These are phyloP conservation scores for Electrophaes corylata DNA, from an alignment of 2,888 invertebrate species.

Conservation along the genomic window DNA sequence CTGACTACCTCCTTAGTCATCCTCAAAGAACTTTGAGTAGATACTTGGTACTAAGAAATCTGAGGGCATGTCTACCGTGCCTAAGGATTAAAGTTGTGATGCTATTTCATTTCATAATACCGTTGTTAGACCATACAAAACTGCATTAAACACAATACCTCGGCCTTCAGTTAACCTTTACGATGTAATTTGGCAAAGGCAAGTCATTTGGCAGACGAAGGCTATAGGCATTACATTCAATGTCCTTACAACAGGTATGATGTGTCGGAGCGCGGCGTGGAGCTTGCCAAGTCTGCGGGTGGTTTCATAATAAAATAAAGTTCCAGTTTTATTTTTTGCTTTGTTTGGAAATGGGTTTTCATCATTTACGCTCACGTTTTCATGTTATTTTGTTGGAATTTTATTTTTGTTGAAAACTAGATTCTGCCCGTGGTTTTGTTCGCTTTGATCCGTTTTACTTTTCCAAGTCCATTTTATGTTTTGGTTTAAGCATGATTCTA, in stretches of 20 bases:
- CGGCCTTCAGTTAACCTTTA: constrained; percentile 73
- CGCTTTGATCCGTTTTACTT: no score
- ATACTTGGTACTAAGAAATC: no score
- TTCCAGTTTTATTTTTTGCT: background rate
- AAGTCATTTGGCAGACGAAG: constrained; percentile 64
- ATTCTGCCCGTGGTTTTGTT: background rate
- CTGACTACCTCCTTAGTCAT: no score
- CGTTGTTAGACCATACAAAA: constrained; percentile 12
- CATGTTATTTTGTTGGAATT: background rate
- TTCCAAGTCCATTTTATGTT: no score
- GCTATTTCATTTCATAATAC: constrained; percentile 24
- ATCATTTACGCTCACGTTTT: no score
- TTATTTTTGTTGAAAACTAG: no score
- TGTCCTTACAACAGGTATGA: constrained; percentile 43
- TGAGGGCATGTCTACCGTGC: no score
- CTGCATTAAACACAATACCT: constrained; percentile 43
- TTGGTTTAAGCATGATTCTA: no score
- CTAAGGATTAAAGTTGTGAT: no score
- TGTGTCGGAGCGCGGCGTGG: constrained; percentile 16
- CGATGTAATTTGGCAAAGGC: constrained; percentile 72
- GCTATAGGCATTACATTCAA: constrained; percentile 34
- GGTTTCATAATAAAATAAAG: constrained; percentile 6
- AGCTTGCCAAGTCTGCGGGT: constrained; percentile 36
- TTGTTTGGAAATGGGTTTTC: constrained; percentile 4
- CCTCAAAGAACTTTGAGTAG: no score